A percentile compares a stretch with the other conserved stretches of the same genome.
Evolutionary conservation across 2,113 vertebrate genomes (phyloP).

Genomic region (Protobothrops flavoviridis): DNA sequence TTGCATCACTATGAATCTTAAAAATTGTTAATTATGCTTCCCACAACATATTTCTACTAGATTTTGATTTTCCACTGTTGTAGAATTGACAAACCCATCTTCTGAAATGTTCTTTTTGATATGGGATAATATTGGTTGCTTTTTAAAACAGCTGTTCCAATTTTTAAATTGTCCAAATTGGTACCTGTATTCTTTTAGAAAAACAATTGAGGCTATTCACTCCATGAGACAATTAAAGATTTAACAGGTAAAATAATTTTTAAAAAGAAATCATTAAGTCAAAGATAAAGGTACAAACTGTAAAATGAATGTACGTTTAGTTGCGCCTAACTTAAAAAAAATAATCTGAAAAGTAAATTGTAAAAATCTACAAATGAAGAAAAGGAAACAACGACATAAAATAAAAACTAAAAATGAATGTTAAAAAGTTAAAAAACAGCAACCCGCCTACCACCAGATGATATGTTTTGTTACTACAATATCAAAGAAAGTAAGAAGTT

Average conservation of each 20-base stretch:
- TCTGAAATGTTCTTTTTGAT: not conserved
- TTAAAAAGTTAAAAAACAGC: not conserved
- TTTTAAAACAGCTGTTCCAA: not conserved
- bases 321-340: not conserved
- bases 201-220: not conserved
- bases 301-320: not conserved
- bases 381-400: not conserved
- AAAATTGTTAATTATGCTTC: not conserved
- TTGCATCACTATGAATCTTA: not conserved
- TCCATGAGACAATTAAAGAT: not conserved
- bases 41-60: not conserved
- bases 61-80: not conserved
- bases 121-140: not conserved
- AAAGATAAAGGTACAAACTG: not conserved
- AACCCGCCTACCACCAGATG: not conserved
- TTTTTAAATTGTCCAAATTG: not conserved
- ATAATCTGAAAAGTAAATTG: not conserved
- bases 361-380: not conserved
- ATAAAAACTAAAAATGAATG: not conserved
- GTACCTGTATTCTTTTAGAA: not conserved
- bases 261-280: not conserved
- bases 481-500: not conserved
- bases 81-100: not conserved
- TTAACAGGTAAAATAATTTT: not conserved
- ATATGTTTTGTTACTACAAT: not conserved